phyloP scores from a whole-genome alignment of 2,888 invertebrate species.

The Ophioninae sp. region DNA sequence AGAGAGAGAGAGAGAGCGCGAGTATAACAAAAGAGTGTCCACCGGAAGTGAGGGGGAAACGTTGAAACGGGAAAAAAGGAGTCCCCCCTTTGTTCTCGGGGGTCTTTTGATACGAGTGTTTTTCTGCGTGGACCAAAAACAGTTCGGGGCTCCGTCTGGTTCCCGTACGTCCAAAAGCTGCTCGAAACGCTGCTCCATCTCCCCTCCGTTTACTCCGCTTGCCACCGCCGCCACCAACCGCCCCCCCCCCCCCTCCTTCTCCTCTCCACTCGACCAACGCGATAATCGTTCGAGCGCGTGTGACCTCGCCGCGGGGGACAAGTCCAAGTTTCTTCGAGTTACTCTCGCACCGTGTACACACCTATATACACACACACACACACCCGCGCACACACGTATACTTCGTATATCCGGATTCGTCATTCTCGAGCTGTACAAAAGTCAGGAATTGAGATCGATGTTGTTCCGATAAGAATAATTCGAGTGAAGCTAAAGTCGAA shows the following conservation, averaged over 20 bases:
- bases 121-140: conserved; percentile 46
- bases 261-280: conserved; percentile 10
- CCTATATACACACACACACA: not conserved
- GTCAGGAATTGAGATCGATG: conserved; percentile 20
- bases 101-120: not conserved
- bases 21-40: conserved; percentile 19
- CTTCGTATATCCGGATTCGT: conserved; percentile 18
- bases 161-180: conserved; percentile 42
- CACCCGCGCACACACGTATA: not conserved
- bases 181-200: conserved; percentile 17
- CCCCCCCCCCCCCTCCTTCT: not conserved
- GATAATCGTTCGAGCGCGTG: conserved; percentile 54
- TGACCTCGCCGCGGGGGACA: conserved; percentile 60
- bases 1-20: conserved; percentile 22
- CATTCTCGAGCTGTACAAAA: conserved; percentile 13
- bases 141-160: conserved; percentile 7
- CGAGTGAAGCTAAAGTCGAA: conserved; percentile 56
- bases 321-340: conserved; percentile 57
- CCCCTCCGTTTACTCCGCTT: no score
- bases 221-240: no score
- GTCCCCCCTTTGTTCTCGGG: not conserved
- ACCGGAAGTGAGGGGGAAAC: conserved; percentile 24
- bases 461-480: conserved; percentile 33
- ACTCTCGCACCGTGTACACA: conserved; percentile 20
- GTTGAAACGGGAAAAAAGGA: not conserved